Evolutionary conservation across 92 coral and sea anemone species (phyloP).

Genomic region (Zoanthus sansibaricus): DNA sequence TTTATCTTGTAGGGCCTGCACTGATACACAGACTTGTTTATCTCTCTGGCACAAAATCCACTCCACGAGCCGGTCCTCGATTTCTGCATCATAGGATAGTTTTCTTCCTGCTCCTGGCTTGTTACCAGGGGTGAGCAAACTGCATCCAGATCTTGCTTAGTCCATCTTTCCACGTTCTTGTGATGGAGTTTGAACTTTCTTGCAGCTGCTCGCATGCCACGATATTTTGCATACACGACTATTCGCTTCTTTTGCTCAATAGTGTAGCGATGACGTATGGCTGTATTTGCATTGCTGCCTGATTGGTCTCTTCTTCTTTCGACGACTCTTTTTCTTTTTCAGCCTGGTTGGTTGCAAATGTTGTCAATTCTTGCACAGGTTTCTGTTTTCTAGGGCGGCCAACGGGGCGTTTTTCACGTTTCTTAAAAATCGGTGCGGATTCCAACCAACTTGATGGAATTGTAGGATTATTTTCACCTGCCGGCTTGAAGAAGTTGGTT

Average conservation of each 20-base stretch:
- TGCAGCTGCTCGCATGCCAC: slow-evolving; percentile 15
- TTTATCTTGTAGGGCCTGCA: slow-evolving; percentile 26
- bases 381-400: slow-evolving; percentile 14
- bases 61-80: background rate
- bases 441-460: slow-evolving; percentile 22
- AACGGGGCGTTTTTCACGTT: background rate
- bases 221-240: background rate
- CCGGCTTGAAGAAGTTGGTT: slow-evolving; percentile 19
- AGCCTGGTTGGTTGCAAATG: slow-evolving; percentile 22
- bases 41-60: background rate
- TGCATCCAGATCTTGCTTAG: slow-evolving; percentile 9
- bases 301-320: slow-evolving; percentile 14
- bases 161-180: slow-evolving; percentile 23
- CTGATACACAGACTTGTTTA: slow-evolving; percentile 12
- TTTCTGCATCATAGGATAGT: slow-evolving; percentile 10
- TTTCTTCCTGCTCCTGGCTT: slow-evolving; percentile 31
- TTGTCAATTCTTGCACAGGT: slow-evolving; percentile 5
- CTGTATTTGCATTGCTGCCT: slow-evolving; percentile 22
- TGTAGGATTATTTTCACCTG: slow-evolving; percentile 21
- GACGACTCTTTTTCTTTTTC: slow-evolving; percentile 13
- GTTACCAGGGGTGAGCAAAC: background rate
- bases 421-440: slow-evolving; percentile 11
- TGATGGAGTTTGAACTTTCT: slow-evolving; percentile 18
- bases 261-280: slow-evolving; percentile 20
- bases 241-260: background rate